A percentile compares a stretch with the other conserved stretches of the same genome.
phyloP scores from a whole-genome alignment of 2,797 vertebrate genomes.

The Chiroxiphia lanceolata region DNA sequence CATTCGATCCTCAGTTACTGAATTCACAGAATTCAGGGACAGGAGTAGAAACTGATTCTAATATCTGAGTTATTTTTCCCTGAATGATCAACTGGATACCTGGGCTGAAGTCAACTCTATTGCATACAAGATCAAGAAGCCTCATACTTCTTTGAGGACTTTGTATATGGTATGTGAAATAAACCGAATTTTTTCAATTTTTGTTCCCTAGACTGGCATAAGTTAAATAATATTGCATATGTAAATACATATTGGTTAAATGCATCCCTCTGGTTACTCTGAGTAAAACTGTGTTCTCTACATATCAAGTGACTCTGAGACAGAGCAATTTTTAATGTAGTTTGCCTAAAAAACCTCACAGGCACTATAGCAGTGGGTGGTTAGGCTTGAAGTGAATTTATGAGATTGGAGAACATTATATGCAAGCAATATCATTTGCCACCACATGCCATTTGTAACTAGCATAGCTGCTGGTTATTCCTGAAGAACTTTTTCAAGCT shows the following conservation, averaged over 20 bases:
- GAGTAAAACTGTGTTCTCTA: not conserved
- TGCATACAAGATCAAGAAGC: not conserved
- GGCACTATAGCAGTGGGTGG: not conserved
- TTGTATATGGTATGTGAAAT: not conserved
- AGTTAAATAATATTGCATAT: not conserved
- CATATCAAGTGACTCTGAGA: not conserved
- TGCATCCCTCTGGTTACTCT: not conserved
- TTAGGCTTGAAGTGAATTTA: not conserved
- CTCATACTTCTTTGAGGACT: not conserved
- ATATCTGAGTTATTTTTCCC: not conserved
- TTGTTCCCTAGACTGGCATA: not conserved
- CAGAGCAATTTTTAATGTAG: not conserved
- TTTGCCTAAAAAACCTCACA: constrained; percentile 1
- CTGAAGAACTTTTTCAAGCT: not conserved
- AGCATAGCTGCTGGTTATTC: not conserved
- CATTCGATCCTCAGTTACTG: not conserved
- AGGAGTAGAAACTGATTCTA: not conserved
- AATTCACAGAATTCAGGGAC: not conserved
- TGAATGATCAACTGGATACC: not conserved
- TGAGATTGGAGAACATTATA: not conserved
- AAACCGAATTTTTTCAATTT: not conserved
- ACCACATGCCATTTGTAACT: not conserved
- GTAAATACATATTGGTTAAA: not conserved
- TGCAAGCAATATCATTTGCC: not conserved
- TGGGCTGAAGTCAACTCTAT: not conserved